Conservation (phyloP, 1,140 invertebrate species). For the Tachypleus tridentatus region DNA sequence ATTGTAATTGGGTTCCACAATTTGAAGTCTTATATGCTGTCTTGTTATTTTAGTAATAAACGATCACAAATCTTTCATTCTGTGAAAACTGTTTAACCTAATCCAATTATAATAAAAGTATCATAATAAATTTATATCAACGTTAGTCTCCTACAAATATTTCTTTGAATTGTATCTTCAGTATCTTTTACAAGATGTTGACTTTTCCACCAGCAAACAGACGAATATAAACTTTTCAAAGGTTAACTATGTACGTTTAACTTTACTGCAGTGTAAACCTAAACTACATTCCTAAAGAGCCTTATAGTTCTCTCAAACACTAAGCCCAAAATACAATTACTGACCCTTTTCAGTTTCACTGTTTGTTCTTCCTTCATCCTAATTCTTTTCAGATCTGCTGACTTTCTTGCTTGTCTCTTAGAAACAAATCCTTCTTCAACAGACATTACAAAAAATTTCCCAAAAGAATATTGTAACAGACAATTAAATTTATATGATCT, state of each 20-base stretch:
- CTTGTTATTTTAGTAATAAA: too few relatives aligned
- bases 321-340: too few relatives aligned
- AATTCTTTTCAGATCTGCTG: constrained; percentile 12
- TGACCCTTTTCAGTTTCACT: constrained; percentile 9
- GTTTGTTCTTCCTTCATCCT: constrained; percentile 11
- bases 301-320: neutral
- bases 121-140: too few relatives aligned
- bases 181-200: neutral
- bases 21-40: too few relatives aligned
- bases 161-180: neutral
- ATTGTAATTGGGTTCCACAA: too few relatives aligned
- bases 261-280: neutral
- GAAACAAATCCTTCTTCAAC: neutral
- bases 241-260: neutral
- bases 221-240: neutral
- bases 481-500: too few relatives aligned
- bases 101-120: too few relatives aligned
- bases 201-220: neutral
- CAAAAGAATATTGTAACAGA: too few relatives aligned
- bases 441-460: too few relatives aligned
- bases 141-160: too few relatives aligned
- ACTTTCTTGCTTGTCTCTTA: constrained; percentile 14
- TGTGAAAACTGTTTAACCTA: too few relatives aligned
- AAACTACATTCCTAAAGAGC: neutral
- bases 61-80: too few relatives aligned